Base-by-base conservation (phyloP, 2,113 vertebrate genomes). In the Ciconia boyciana region DNA sequence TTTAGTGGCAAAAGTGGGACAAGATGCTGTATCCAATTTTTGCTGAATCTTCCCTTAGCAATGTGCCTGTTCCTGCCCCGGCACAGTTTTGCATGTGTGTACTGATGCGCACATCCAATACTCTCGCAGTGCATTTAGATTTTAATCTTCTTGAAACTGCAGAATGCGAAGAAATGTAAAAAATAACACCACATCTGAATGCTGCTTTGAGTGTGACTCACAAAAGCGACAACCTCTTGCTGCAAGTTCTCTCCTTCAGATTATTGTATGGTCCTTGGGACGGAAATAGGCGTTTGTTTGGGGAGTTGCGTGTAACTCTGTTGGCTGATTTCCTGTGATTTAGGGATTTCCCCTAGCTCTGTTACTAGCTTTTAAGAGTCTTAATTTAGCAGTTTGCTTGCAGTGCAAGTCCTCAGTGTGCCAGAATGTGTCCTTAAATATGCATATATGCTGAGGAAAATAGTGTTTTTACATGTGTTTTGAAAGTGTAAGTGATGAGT, bases 401-500 rank as follows among this genome's bases (percentile, higher is more conserved):
- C 43, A 39, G 19, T 11, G 12, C 16, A 21, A 29, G 36, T 74
- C 19, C 48, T 74, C 22, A 13, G 1, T 9, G 41, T 74, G 60
- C 46, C 60, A 72, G 46, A 29, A 55, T 13, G 9, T 39, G 49
- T 48, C 36, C 55, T 74, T 68, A 61, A 54, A n/a, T 34, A n/a
- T 11, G 22, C 19, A 5, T 22, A 5, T 16, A 7, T 28, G 11
- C 90, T 55, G 54, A 54, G 48, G 74, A 49, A 43, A 54, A 18
- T 1, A 25, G 48, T 18, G n/a, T 4, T 3, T 43, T 34, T 44
- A 4, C 51, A 21, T 18, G 91, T 65, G 46, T 92, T 94, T 94
- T 92, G 79, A 92, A 88, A 65, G 87, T 74, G 92, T 94, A 81
- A 93, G 93, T 7, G 89, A 49, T 68, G 92, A 91, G 93, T 5